These are phyloP conservation scores for Sarcophaga rosellei DNA, from an alignment of 2,888 invertebrate species.

Conservation along the genomic window DNA sequence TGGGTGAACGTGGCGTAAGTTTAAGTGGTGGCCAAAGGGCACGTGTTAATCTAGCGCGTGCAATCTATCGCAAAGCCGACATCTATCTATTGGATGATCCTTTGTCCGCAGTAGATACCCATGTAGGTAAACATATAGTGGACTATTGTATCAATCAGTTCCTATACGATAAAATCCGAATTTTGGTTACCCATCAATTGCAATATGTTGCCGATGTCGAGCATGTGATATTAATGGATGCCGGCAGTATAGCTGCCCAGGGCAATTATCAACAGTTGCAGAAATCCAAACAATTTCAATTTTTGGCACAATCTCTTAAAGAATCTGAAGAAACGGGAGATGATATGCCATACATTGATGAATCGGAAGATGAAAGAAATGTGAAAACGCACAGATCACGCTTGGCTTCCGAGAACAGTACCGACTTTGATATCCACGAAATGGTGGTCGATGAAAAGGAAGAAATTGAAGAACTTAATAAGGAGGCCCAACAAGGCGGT, in stretches of 20 bases:
- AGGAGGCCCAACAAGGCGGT: slow-evolving; percentile 84
- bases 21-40: slow-evolving; percentile 89
- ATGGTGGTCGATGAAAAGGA: slow-evolving; percentile 51
- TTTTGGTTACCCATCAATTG: slow-evolving; percentile 87
- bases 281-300: slow-evolving; percentile 68
- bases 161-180: slow-evolving; percentile 85
- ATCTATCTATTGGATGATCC: slow-evolving; percentile 90
- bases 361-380: slow-evolving; percentile 73
- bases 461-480: slow-evolving; percentile 71
- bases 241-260: slow-evolving; percentile 77
- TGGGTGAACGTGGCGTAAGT: slow-evolving; percentile 87
- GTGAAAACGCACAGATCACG: slow-evolving; percentile 75
- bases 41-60: slow-evolving; percentile 87
- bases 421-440: slow-evolving; percentile 72
- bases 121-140: slow-evolving; percentile 88
- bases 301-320: slow-evolving; percentile 45
- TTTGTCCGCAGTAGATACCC: slow-evolving; percentile 88
- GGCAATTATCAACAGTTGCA: slow-evolving; percentile 75
- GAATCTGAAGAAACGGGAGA: slow-evolving; percentile 62
- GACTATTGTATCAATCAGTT: slow-evolving; percentile 86
- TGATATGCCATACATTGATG: slow-evolving; percentile 36
- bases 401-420: slow-evolving; percentile 75
- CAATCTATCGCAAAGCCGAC: slow-evolving; percentile 87
- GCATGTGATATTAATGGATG: slow-evolving; percentile 83
- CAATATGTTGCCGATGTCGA: slow-evolving; percentile 84